phyloP scores from a whole-genome alignment of 2,888 invertebrate genomes.

The Drosophila borealis region DNA sequence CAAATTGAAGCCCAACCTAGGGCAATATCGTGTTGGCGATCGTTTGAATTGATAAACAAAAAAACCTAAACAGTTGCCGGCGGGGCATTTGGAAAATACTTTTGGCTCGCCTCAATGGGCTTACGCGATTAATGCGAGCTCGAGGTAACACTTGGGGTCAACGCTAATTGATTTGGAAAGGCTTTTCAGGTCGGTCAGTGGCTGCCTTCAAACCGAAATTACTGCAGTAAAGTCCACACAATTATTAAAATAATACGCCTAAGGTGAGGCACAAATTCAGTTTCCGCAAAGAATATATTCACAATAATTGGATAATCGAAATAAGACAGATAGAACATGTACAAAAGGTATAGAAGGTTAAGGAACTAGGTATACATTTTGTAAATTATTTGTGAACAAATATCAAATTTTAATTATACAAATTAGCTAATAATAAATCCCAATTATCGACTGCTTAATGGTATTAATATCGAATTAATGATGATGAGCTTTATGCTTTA shows the following conservation, averaged over 20 bases:
- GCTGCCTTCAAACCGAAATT: conserved; percentile 40
- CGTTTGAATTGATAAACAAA: conserved; percentile 60
- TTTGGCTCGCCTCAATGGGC: conserved; percentile 41
- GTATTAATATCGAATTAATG: not conserved
- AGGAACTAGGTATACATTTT: not conserved
- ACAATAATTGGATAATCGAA: conserved; percentile 34
- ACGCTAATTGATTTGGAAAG: conserved; percentile 74
- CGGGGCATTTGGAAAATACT: conserved; percentile 52
- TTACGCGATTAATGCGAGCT: conserved; percentile 57
- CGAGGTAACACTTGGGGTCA: conserved; percentile 65
- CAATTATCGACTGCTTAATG: conserved; percentile 9
- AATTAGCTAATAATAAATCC: not conserved
- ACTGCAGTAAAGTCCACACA: conserved; percentile 37
- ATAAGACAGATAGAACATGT: not conserved
- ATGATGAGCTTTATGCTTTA: not conserved
- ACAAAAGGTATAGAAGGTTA: not conserved
- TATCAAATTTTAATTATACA: not conserved
- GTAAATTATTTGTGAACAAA: no score
- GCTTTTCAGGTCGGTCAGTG: conserved; percentile 57
- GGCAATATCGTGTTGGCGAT: conserved; percentile 80
- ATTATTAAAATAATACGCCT: conserved; percentile 59
- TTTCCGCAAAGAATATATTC: conserved; percentile 47
- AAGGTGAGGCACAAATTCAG: conserved; percentile 29
- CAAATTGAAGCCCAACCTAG: conserved; percentile 72
- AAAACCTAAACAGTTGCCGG: conserved; percentile 38